Conservation (phyloP, 2,797 vertebrate species). For the Xenopus petersii region DNA sequence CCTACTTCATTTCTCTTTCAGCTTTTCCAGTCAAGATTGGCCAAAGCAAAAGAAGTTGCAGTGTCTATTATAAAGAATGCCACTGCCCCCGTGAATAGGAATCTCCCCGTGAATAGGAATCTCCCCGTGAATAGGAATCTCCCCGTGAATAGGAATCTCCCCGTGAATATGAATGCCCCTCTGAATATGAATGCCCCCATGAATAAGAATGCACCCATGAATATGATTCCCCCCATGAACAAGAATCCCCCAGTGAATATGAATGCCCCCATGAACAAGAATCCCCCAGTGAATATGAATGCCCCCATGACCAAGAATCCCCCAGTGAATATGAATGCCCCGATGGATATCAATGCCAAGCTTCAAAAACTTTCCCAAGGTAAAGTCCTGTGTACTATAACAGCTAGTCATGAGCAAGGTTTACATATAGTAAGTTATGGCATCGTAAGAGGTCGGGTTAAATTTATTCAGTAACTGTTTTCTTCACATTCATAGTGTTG, state of each 20-base stretch:
- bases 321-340: too few relatives aligned
- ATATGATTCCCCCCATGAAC: neutral
- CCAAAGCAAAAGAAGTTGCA: conserved; percentile 28
- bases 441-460: too few relatives aligned
- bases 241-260: neutral
- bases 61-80: neutral
- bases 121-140: too few relatives aligned
- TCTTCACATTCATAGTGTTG: too few relatives aligned
- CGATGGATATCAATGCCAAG: too few relatives aligned
- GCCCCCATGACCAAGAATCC: neutral
- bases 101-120: neutral
- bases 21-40: neutral
- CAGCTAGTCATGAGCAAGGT: too few relatives aligned
- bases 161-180: too few relatives aligned
- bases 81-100: neutral
- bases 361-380: neutral
- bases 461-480: too few relatives aligned
- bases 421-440: too few relatives aligned
- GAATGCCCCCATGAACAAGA: neutral
- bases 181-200: neutral
- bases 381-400: too few relatives aligned
- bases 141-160: neutral
- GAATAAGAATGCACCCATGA: neutral
- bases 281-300: neutral
- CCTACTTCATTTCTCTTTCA: neutral